Base-by-base conservation (phyloP, 2,888 invertebrate species). In the Hirtodrosophila confusa region DNA sequence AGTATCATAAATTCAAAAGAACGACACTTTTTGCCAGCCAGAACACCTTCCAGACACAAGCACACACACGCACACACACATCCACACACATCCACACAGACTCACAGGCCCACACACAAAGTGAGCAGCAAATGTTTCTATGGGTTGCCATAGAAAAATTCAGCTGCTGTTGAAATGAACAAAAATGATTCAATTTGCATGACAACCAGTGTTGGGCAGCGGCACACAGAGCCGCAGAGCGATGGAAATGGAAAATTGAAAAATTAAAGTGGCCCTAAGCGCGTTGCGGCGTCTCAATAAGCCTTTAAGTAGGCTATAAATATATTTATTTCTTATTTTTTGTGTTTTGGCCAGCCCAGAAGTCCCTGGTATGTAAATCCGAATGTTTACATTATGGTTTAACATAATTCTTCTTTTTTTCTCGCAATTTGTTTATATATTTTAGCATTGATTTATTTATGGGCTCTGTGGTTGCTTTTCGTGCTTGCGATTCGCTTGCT, bases 131-230 rank as follows among this genome's bases (percentile, higher is more conserved):
- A 9, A 12, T 8, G 2, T 27, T 24, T 70, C 10, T 29, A 35
- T 64, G 43, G 36, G 60, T 69, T 56, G 47, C 73, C 29, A 69
- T 65, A 61, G 69, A 57, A 51, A 73, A 31, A 62, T 53, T 56
- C 47, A 53, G 74, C 55, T 66, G 69, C 69, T 37, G 72, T 53
- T 56, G 48, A 75, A 69, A 69, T 63, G 73, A 75, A 69, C 69
- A 75, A 57, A 71, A 71, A 51, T 80, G 69, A 80, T 82, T 83
- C 75, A 74, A 83, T 82, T 83, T 80, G 82, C 75, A 83, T 77
- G 75, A 66, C 76, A 77, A 67, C 69, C 75, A 71, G 61, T 51
- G 62, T 69, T 65, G 56, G 54, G 35, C 69, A 72, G 40, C 41
- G 56, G 40, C 51, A 41, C 40, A 56, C 50, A 31, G 49, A 48